Conservation (phyloP, 1,140 invertebrate genomes). For the Drosophila yakuba region DNA sequence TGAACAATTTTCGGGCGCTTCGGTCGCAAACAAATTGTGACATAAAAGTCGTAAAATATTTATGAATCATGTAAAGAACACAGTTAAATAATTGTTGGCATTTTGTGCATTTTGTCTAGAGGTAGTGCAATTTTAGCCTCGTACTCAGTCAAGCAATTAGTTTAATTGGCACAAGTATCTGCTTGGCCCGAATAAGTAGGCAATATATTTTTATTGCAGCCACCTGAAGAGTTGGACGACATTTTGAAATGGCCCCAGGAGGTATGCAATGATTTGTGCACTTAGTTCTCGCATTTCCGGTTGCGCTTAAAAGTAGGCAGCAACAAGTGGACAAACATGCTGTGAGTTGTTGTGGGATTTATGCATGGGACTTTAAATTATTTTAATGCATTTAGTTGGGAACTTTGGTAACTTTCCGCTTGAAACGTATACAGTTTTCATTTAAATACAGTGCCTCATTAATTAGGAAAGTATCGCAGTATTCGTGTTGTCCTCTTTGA, state of each 20-base stretch:
- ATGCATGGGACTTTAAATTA: no score
- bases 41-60: conserved; percentile 79
- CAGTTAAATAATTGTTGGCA: conserved; percentile 75
- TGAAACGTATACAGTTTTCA: background rate
- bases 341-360: background rate
- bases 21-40: conserved; percentile 66
- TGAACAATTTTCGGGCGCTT: conserved; percentile 70
- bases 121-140: conserved; percentile 3
- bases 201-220: conserved; percentile 15
- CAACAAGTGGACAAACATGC: conserved; percentile 18
- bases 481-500: no score
- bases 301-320: conserved; percentile 6
- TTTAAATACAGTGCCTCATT: no score
- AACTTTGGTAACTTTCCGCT: background rate
- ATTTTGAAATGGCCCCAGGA: conserved; percentile 1
- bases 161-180: conserved; percentile 26
- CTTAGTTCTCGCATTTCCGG: conserved; percentile 22
- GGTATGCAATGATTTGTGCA: background rate
- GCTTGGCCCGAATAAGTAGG: conserved; percentile 11
- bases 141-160: conserved; percentile 33
- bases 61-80: conserved; percentile 60
- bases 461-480: no score
- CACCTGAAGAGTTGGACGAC: conserved; percentile 5
- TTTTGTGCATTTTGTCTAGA: conserved; percentile 39
- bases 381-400: no score